Percentiles rank a stretch among this genome's conserved stretches.
Conservation (phyloP, 2,113 vertebrate genomes). For the Phyllopteryx taeniolatus region DNA sequence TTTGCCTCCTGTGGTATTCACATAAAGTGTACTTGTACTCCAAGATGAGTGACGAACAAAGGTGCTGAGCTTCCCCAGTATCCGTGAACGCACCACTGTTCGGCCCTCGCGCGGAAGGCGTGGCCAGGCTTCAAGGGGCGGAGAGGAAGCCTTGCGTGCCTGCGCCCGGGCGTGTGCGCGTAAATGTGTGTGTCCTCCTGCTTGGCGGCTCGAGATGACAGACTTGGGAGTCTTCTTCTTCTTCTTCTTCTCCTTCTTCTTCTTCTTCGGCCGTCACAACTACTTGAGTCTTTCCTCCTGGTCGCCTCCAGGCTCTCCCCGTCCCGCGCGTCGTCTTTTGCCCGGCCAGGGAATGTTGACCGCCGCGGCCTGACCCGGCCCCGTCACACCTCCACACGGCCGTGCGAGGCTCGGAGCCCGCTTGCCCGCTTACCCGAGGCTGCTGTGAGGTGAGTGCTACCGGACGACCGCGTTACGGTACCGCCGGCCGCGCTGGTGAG, state of each 20-base stretch:
- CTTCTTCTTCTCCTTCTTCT: no score
- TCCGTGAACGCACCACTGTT: slow-evolving; percentile 57
- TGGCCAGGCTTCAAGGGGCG: slow-evolving; percentile 43
- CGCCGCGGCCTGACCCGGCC: slow-evolving; percentile 47
- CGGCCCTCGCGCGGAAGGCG: slow-evolving; percentile 43
- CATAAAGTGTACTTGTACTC: no score
- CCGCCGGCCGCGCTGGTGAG: no score
- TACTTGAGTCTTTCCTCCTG: slow-evolving; percentile 35
- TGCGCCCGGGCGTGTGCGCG: not conserved
- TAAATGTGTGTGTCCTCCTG: slow-evolving; percentile 22
- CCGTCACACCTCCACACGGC: slow-evolving; percentile 8
- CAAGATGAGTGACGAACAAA: not conserved
- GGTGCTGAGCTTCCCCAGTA: slow-evolving; percentile 16
- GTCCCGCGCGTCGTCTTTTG: slow-evolving; percentile 3
- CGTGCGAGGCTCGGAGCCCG: slow-evolving; percentile 7
- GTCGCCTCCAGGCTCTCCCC: slow-evolving; percentile 1
- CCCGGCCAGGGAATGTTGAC: slow-evolving; percentile 57
- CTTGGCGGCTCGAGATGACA: slow-evolving; percentile 62
- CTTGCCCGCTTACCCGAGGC: slow-evolving; percentile 11
- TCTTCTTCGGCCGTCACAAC: slow-evolving; percentile 18
- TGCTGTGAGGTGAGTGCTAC: slow-evolving; percentile 53
- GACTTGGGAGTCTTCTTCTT: slow-evolving; percentile 44
- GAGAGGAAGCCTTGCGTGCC: slow-evolving; percentile 35
- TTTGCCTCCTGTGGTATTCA: no score
- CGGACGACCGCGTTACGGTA: slow-evolving; percentile 3